Conservation (phyloP, 2,113 vertebrate species). For the Lutjanus erythropterus region DNA sequence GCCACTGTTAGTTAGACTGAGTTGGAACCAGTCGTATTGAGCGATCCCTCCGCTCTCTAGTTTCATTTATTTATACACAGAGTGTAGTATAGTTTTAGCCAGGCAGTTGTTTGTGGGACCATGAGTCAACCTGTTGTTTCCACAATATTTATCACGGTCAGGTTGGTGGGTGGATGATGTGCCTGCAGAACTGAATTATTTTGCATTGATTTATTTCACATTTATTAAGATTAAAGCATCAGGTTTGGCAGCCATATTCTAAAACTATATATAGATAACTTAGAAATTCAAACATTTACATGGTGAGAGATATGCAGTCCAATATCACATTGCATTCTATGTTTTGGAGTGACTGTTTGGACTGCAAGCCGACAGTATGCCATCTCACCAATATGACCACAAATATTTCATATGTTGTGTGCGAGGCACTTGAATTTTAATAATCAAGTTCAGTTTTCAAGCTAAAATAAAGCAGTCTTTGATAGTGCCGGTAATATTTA, state of each 20-base stretch:
- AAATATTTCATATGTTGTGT: not conserved
- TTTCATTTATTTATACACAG: not conserved
- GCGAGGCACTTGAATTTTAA: slow-evolving; percentile 7
- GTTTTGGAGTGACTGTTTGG: not conserved
- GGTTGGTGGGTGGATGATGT: slow-evolving; percentile 11
- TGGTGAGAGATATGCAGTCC: not conserved
- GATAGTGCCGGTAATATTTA: slow-evolving; percentile 11
- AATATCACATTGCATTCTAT: not conserved
- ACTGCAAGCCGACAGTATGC: not conserved
- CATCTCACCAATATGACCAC: not conserved
- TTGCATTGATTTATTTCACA: slow-evolving; percentile 36
- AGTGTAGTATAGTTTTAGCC: too few relatives aligned
- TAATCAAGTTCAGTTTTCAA: slow-evolving; percentile 10
- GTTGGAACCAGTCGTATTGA: too few relatives aligned
- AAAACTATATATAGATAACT: not conserved
- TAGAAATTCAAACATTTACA: not conserved
- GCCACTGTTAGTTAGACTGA: too few relatives aligned
- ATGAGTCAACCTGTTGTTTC: not conserved
- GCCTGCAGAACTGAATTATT: not conserved
- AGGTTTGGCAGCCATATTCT: not conserved
- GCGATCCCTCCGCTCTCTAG: too few relatives aligned
- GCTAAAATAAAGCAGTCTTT: slow-evolving; percentile 12
- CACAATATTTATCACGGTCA: not conserved
- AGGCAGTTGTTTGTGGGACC: not conserved
- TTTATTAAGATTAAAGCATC: slow-evolving; percentile 1